Conservation (phyloP, 1,140 invertebrate species). For the Antheraea pernyi region DNA sequence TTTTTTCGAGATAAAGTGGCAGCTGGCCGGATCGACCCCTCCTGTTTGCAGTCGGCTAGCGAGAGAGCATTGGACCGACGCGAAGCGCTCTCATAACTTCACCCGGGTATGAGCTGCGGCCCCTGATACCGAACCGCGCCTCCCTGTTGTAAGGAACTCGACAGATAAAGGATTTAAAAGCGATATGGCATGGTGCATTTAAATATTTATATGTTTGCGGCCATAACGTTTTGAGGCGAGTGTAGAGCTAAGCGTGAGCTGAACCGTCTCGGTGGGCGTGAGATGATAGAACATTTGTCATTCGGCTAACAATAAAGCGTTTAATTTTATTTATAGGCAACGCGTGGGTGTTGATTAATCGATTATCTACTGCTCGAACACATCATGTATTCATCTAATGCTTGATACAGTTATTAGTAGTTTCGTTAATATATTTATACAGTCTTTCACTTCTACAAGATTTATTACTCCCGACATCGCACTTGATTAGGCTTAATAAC, state of each 20-base stretch:
- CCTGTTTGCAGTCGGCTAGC: conserved; percentile 49
- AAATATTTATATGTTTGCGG: conserved; percentile 70
- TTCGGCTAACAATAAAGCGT: conserved; percentile 63
- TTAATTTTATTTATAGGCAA: conserved; percentile 62
- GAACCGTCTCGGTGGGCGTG: conserved; percentile 46
- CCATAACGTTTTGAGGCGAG: conserved; percentile 24
- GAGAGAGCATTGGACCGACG: conserved; percentile 36
- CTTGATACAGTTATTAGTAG: neutral
- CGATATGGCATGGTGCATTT: conserved; percentile 56
- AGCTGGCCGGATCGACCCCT: conserved; percentile 51
- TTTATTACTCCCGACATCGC: neutral
- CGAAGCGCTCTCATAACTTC: conserved; percentile 36
- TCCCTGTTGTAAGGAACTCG: conserved; percentile 47
- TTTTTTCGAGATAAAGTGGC: conserved; percentile 52
- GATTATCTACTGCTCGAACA: conserved; percentile 27
- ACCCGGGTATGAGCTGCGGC: conserved; percentile 17
- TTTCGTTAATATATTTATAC: neutral
- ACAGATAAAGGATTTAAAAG: conserved; percentile 64
- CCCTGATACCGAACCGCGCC: conserved; percentile 39
- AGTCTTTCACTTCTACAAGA: neutral
- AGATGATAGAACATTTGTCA: conserved; percentile 64
- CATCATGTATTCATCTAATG: neutral
- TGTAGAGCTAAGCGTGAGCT: conserved; percentile 38
- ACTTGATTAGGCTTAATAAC: neutral
- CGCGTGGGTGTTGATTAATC: conserved; percentile 58